Evolutionary conservation across 2,888 invertebrate species (phyloP).

Genomic region (Acanthoscelides obtectus): DNA sequence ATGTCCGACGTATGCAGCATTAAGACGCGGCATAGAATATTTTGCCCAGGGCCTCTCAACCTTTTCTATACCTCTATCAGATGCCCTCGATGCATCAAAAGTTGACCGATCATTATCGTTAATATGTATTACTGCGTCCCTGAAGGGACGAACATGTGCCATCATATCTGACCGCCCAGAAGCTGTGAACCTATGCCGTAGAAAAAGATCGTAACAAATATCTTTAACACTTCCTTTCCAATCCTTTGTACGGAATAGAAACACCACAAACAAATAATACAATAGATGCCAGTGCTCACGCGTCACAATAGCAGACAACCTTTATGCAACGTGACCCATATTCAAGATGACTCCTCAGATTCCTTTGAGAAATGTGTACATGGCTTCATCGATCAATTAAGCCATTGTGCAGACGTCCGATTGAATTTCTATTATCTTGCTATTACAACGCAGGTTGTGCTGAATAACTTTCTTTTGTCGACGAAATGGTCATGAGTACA

Average conservation of each 20-base stretch:
- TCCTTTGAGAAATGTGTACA: background rate
- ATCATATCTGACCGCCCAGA: no score
- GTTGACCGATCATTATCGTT: no score
- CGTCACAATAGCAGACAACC: background rate
- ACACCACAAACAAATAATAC: background rate
- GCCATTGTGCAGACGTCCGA: background rate
- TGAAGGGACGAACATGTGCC: no score
- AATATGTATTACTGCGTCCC: no score
- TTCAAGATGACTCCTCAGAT: background rate
- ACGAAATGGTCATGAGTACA: background rate
- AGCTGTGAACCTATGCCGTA: background rate
- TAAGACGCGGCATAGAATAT: no score
- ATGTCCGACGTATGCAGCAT: no score
- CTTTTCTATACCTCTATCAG: no score
- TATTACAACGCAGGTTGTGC: background rate
- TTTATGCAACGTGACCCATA: background rate
- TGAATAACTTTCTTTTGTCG: background rate
- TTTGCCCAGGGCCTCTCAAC: no score
- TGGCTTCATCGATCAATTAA: background rate
- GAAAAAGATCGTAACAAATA: background rate
- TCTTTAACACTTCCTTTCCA: background rate
- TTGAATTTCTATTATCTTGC: background rate
- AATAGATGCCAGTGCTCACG: background rate
- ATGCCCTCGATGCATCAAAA: no score
- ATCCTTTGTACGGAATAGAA: background rate